Percentiles rank a stretch among this genome's conserved stretches.
phyloP scores from a whole-genome alignment of 2,888 invertebrate genomes.

The Zygothrica quintamaculata region DNA sequence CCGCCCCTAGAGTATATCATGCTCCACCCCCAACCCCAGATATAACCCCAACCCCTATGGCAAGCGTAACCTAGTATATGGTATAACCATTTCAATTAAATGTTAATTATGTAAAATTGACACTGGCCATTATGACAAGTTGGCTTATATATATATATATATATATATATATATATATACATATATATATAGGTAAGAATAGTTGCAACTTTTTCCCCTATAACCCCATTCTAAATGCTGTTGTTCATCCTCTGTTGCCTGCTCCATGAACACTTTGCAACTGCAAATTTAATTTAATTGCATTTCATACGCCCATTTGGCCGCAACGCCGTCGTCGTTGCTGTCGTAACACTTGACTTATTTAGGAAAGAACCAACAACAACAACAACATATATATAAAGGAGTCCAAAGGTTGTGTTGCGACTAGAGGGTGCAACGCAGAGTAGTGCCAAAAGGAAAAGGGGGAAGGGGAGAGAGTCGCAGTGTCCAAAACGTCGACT shows the following conservation, averaged over 20 bases:
- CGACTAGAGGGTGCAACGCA: background rate
- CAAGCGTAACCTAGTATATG: conserved; percentile 2
- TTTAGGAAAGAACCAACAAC: conserved; percentile 52
- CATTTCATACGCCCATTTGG: conserved; percentile 79
- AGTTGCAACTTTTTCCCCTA: background rate
- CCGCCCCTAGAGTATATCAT: background rate
- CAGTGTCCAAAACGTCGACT: conserved; percentile 17
- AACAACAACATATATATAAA: background rate
- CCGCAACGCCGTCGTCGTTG: conserved; percentile 59
- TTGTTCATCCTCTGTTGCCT: conserved; percentile 39
- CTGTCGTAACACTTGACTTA: conserved; percentile 72
- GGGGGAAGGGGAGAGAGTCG: background rate
- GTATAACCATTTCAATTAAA: conserved; percentile 67
- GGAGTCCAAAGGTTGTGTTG: too few species aligned
- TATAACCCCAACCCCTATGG: background rate
- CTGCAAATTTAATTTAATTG: conserved; percentile 79
- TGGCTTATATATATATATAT: too few species aligned
- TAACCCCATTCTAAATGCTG: conserved; percentile 1
- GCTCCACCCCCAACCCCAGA: background rate
- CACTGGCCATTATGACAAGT: conserved; percentile 73
- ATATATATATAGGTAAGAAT: too few species aligned
- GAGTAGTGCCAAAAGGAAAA: background rate
- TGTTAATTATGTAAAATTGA: conserved; percentile 76
- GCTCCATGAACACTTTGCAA: conserved; percentile 58
- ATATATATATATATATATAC: too few species aligned